Percentiles rank a stretch among this genome's conserved stretches.
phyloP scores from a whole-genome alignment of 1,140 invertebrate species.

The Drosophila obscura region DNA sequence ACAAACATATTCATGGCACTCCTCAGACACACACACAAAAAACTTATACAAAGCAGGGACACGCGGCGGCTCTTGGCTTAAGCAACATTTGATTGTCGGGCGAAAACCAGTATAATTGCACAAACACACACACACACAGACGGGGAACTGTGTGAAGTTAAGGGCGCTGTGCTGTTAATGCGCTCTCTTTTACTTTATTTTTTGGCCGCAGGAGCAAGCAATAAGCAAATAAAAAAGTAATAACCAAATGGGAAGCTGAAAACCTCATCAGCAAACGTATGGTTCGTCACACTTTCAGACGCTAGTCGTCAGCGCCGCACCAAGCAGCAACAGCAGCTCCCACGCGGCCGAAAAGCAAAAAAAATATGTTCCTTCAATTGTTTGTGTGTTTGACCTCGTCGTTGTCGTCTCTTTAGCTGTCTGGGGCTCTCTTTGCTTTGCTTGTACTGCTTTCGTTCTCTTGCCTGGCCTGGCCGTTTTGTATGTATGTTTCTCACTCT shows the following conservation, averaged over 20 bases:
- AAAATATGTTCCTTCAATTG: constrained; percentile 45
- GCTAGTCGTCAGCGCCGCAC: no score
- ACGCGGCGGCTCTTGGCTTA: constrained; percentile 32
- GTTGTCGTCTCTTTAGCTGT: constrained; percentile 39
- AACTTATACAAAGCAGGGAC: constrained; percentile 42
- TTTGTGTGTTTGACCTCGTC: constrained; percentile 70
- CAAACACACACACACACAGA: constrained; percentile 53
- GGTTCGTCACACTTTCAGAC: no score
- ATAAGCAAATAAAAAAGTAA: constrained; percentile 54
- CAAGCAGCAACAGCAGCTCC: no score
- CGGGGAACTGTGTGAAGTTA: constrained; percentile 12
- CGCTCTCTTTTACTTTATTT: constrained; percentile 30
- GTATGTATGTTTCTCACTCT: constrained; percentile 33
- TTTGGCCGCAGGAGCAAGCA: constrained; percentile 18
- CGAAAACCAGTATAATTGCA: constrained; percentile 78
- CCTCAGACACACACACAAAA: constrained; percentile 27
- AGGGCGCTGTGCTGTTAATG: constrained; percentile 38
- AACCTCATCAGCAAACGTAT: not conserved
- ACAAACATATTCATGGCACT: constrained; percentile 17
- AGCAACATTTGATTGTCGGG: constrained; percentile 75
- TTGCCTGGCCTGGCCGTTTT: no score
- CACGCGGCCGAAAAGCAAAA: constrained; percentile 39
- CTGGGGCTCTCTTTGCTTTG: constrained; percentile 15
- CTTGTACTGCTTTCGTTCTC: constrained; percentile 26
- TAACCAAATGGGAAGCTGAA: constrained; percentile 66